These are phyloP conservation scores for Nephrotoma guestfalica DNA, from an alignment of 2,888 invertebrate genomes.

Conservation along the genomic window DNA sequence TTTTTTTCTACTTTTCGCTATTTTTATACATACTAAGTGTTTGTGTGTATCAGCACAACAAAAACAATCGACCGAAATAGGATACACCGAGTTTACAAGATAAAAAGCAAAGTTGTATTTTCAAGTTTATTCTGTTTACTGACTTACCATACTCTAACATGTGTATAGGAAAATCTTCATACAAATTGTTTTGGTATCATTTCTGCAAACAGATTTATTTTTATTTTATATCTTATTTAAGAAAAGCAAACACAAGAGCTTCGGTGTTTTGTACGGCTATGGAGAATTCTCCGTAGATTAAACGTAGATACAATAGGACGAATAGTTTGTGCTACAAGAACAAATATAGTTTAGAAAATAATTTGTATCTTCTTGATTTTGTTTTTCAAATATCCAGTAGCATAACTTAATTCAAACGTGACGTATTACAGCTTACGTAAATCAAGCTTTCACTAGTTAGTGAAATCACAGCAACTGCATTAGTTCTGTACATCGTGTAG, in stretches of 20 bases:
- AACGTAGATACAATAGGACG: neutral
- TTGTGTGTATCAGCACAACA: neutral
- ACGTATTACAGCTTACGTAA: too few relatives aligned
- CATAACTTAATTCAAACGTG: too few relatives aligned
- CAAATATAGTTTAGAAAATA: too few relatives aligned
- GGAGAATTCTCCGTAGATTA: neutral
- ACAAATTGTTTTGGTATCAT: neutral
- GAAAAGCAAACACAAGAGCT: neutral
- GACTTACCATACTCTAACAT: neutral
- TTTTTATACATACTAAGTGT: neutral
- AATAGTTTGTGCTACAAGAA: neutral
- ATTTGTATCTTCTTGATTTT: too few relatives aligned
- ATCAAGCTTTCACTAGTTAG: too few relatives aligned
- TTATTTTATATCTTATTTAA: neutral
- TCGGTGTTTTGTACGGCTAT: neutral
- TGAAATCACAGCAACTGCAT: too few relatives aligned
- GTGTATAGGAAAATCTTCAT: neutral
- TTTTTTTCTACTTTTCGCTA: neutral
- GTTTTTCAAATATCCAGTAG: too few relatives aligned
- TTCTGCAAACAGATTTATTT: neutral
- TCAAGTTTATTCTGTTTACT: neutral
- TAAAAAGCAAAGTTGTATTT: neutral
- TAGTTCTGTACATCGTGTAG: too few relatives aligned
- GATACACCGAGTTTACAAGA: neutral
- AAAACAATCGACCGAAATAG: neutral